phyloP scores from a whole-genome alignment of 2,113 vertebrate genomes.

The Bambusicola thoracicus region DNA sequence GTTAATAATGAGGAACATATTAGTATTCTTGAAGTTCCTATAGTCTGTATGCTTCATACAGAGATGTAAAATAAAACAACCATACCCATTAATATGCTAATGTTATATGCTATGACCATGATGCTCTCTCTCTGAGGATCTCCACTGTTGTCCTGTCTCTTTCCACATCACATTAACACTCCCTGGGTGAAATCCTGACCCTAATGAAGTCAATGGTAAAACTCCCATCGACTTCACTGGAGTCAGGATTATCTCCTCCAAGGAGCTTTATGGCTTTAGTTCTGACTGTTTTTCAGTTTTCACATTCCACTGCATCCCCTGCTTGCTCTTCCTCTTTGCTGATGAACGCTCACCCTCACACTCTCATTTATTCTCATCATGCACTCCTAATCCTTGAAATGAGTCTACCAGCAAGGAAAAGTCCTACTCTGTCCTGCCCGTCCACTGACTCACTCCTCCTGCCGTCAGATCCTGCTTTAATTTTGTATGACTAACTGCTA shows the following conservation, averaged over 20 bases:
- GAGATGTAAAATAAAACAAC: conserved; percentile 63
- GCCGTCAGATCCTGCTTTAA: background rate
- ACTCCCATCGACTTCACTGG: conserved; percentile 59
- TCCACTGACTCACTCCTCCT: background rate
- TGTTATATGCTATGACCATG: conserved; percentile 62
- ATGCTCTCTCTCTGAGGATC: conserved; percentile 49
- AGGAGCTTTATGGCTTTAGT: conserved; percentile 40
- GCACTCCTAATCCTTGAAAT: background rate
- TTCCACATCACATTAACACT: conserved; percentile 65
- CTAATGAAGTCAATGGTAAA: conserved; percentile 68
- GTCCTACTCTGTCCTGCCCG: background rate
- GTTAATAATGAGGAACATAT: conserved; percentile 53
- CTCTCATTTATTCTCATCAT: background rate
- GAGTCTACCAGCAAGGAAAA: background rate
- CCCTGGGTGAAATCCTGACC: conserved; percentile 65
- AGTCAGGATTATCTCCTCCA: background rate
- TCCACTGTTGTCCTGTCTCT: conserved; percentile 31
- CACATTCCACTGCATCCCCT: background rate
- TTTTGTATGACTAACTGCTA: background rate
- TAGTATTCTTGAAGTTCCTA: conserved; percentile 64
- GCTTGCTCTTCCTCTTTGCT: background rate
- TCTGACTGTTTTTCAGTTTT: conserved; percentile 22
- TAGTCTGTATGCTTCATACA: conserved; percentile 51
- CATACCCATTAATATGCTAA: conserved; percentile 69
- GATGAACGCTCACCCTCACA: background rate